Evolutionary conservation across 1,140 invertebrate species (phyloP), one percentile per base, ranked within the genome.

Genomic region (Acromyrmex heyeri): DNA sequence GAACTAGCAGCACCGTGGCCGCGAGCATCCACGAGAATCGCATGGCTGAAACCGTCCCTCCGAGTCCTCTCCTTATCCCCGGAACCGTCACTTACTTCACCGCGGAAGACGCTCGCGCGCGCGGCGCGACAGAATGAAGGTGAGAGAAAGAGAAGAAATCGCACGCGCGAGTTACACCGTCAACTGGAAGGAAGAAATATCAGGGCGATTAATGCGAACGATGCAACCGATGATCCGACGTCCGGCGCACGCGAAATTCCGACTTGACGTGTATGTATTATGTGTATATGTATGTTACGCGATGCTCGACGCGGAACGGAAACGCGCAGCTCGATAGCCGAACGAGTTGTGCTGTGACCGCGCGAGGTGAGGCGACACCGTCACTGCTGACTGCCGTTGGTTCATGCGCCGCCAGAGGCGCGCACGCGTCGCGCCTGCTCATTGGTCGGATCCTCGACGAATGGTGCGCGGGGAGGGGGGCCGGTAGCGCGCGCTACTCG

Each of bases 1-100:
- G 83, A 50, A 95, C 87, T 55, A 96, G 85, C 50, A 95, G 90
- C 90, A 95, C 89, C 81, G 95, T 76, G 73, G 95, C 90, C 38
- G 95, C 86, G 57, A 95, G 91, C 91, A 95, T 90, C 93, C 95
- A 94, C 90, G 95, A 90, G 86, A 94, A 91, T 90, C 92, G 93
- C 95, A 95, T 95, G 90, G 92, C 90, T 87, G 65, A 16, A 30
- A 65, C 61, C 82, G 38, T 53, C 77, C 77, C 27, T 57, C 55
- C 70, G 67, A 61, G 16, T 86, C 72, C 72, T 67, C 61, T 34
- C 72, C 59, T 86, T 89, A 70, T 14, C 21, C 65, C 44, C 59
- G 57, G 65, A 83, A 75, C 48, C 44, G 24, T 75, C 79, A 89
- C 85, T 86, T 86, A 86, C 8, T 38, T 27, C 75, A 87, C 86